Evolutionary conservation across 2,797 vertebrate species (phyloP).

Genomic region (Mormyrus proboscirostris): DNA sequence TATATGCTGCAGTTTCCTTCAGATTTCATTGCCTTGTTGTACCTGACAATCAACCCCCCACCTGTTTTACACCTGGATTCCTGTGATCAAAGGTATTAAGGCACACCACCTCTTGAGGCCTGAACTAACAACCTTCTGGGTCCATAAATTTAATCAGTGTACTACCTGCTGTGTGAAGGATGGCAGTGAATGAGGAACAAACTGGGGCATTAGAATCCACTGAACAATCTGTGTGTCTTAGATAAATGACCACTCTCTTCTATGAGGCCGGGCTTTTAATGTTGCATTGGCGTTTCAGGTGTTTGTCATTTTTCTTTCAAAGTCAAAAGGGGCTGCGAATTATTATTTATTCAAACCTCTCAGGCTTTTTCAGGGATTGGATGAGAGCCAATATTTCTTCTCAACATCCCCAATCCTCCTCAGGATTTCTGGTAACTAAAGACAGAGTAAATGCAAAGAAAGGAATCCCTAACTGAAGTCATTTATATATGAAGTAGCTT

Average conservation of each 20-base stretch:
- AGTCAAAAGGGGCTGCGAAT: constrained; percentile 31
- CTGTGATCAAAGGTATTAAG: neutral
- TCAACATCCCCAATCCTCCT: neutral
- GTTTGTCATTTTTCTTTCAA: neutral
- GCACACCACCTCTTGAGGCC: neutral
- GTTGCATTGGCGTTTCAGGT: neutral
- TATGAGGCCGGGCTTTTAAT: neutral
- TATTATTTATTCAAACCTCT: constrained; percentile 32
- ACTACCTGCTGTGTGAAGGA: neutral
- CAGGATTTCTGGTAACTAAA: neutral
- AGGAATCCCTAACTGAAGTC: neutral
- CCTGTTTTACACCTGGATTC: neutral
- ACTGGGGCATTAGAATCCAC: neutral
- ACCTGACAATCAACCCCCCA: neutral
- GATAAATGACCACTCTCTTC: neutral
- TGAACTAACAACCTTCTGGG: neutral
- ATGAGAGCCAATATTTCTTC: neutral
- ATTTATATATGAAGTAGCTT: too few species aligned
- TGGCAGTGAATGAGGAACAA: neutral
- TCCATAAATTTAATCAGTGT: neutral
- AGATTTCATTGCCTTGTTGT: neutral
- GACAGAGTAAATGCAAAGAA: neutral
- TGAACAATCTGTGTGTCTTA: neutral
- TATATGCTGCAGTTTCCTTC: neutral
- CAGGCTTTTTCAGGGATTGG: constrained; percentile 16